phyloP scores from a whole-genome alignment of 2,888 invertebrate genomes.

The Orthosia cruda region DNA sequence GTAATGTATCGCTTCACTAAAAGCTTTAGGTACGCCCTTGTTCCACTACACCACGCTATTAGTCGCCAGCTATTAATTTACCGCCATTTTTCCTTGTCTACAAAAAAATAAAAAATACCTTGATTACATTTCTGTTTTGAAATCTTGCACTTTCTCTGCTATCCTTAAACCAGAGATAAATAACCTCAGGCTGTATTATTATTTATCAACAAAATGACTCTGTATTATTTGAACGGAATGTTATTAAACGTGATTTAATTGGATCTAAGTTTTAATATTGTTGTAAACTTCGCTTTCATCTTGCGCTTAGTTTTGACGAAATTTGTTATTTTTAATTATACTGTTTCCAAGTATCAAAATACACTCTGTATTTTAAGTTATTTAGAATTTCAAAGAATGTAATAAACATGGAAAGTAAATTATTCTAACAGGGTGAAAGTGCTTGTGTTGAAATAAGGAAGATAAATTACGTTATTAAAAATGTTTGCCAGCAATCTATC shows the following conservation, averaged over 20 bases:
- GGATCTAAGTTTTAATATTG: slow-evolving; percentile 42
- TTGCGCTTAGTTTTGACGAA: slow-evolving; percentile 22
- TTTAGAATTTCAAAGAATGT: not conserved
- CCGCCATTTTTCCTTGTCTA: slow-evolving; percentile 16
- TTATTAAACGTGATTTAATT: slow-evolving; percentile 33
- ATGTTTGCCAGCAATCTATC: too few species aligned
- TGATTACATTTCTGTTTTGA: slow-evolving; percentile 1
- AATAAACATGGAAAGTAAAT: not conserved
- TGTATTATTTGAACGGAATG: slow-evolving; percentile 19
- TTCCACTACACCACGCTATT: slow-evolving; percentile 17
- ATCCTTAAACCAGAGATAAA: not conserved
- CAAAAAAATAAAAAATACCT: slow-evolving; percentile 11
- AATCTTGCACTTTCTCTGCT: not conserved
- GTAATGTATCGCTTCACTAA: slow-evolving; percentile 50
- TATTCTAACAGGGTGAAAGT: not conserved
- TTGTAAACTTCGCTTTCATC: slow-evolving; percentile 24
- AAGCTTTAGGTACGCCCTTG: slow-evolving; percentile 25
- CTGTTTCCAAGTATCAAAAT: slow-evolving; percentile 13
- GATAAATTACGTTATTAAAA: too few species aligned
- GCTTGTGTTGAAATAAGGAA: not conserved
- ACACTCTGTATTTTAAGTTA: slow-evolving; percentile 13
- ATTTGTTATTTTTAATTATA: slow-evolving; percentile 53
- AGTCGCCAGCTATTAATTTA: slow-evolving; percentile 30
- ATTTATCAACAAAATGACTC: slow-evolving; percentile 11
- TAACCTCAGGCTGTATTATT: not conserved